Evolutionary conservation across 2,888 invertebrate species (phyloP).

Genomic region (Drosophila meridionalis): DNA sequence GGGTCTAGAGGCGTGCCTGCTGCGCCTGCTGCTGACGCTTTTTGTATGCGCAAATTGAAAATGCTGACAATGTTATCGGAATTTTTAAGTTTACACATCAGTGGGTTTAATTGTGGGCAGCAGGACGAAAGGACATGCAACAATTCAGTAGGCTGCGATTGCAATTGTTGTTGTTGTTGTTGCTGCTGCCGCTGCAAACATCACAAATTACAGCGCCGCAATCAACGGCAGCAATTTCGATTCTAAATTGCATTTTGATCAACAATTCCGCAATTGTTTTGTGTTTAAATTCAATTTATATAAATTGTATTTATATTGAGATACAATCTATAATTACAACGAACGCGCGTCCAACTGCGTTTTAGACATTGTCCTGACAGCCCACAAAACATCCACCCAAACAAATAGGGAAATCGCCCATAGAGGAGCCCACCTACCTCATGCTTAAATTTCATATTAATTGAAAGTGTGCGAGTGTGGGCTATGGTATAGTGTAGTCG

Average conservation of each 20-base stretch:
- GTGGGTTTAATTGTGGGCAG: slow-evolving; percentile 80
- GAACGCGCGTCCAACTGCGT: slow-evolving; percentile 30
- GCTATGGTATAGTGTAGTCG: not conserved
- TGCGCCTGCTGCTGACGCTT: slow-evolving; percentile 56
- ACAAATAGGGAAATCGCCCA: not conserved
- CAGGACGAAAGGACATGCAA: slow-evolving; percentile 14
- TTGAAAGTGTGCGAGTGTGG: not conserved
- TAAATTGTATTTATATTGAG: slow-evolving; percentile 61
- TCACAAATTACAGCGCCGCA: slow-evolving; percentile 40
- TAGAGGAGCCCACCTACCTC: not conserved
- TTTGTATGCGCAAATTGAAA: slow-evolving; percentile 80
- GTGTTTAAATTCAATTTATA: slow-evolving; percentile 79
- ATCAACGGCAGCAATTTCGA: slow-evolving; percentile 50
- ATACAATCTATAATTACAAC: slow-evolving; percentile 72
- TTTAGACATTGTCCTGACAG: slow-evolving; percentile 40
- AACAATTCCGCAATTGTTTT: slow-evolving; percentile 78
- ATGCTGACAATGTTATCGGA: slow-evolving; percentile 83
- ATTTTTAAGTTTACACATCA: slow-evolving; percentile 85
- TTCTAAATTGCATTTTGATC: slow-evolving; percentile 82
- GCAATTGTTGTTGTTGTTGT: slow-evolving; percentile 15
- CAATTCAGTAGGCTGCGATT: slow-evolving; percentile 3
- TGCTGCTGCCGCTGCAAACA: slow-evolving; percentile 3
- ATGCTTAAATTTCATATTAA: not conserved
- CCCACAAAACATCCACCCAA: not conserved
- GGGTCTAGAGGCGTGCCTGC: slow-evolving; percentile 3